Evolutionary conservation across 2,888 invertebrate species (phyloP).

Genomic region (Elmis aenea): DNA sequence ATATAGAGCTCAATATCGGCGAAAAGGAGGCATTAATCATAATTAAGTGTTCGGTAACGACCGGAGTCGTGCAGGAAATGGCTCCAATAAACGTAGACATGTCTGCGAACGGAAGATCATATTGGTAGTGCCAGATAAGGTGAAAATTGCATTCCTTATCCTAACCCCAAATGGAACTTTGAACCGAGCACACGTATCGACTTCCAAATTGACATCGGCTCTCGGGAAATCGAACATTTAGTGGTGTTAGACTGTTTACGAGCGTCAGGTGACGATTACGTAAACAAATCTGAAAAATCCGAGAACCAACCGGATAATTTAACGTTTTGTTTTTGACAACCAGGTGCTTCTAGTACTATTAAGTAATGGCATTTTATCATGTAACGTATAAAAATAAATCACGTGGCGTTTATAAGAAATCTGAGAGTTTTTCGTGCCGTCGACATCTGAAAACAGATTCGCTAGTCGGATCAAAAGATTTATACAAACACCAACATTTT

Average conservation of each 20-base stretch:
- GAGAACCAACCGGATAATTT: slow-evolving; percentile 6
- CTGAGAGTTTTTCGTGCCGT: too few species aligned
- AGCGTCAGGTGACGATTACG: slow-evolving; percentile 18
- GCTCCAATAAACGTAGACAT: slow-evolving; percentile 42
- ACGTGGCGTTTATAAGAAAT: too few species aligned
- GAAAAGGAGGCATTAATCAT: slow-evolving; percentile 41
- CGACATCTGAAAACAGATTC: too few species aligned
- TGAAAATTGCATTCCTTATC: slow-evolving; percentile 42
- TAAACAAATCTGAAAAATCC: slow-evolving; percentile 12
- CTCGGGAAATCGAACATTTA: slow-evolving; percentile 10
- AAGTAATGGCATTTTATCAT: too few species aligned
- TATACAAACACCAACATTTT: too few species aligned
- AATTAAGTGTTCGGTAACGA: slow-evolving; percentile 44
- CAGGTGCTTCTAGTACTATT: slow-evolving; percentile 5
- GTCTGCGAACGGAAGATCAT: slow-evolving; percentile 40
- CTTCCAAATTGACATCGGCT: slow-evolving; percentile 12
- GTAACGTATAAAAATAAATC: too few species aligned
- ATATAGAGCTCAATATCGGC: slow-evolving; percentile 55
- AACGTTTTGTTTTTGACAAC: slow-evolving; percentile 10
- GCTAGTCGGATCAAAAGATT: too few species aligned
- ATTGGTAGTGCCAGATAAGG: slow-evolving; percentile 40
- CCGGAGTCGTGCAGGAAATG: slow-evolving; percentile 38
- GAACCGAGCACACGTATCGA: slow-evolving; percentile 21
- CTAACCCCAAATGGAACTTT: slow-evolving; percentile 30
- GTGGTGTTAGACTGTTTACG: slow-evolving; percentile 15